Percentiles rank a stretch among this genome's conserved stretches.
phyloP scores from a whole-genome alignment of 2,113 vertebrate species.

The Hippocampus guttulatus region DNA sequence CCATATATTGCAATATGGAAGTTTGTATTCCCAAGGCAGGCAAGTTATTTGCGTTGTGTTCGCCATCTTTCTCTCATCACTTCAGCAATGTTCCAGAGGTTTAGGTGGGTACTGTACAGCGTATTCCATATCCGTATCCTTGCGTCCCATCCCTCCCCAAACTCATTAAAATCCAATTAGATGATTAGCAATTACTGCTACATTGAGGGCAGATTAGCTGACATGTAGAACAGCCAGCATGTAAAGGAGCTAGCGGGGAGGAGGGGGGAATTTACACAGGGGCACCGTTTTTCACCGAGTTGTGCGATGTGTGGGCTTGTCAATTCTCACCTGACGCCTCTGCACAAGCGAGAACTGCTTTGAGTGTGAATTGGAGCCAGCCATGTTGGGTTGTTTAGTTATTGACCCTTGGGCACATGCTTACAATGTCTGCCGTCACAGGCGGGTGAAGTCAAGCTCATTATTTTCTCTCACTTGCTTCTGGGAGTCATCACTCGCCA shows the following conservation, averaged over 20 bases:
- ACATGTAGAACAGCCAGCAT: slow-evolving; percentile 65
- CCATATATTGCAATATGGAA: slow-evolving; percentile 19
- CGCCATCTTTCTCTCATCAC: slow-evolving; percentile 14
- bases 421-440: slow-evolving; percentile 17
- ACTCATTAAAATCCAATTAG: slow-evolving; percentile 75
- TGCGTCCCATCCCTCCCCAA: slow-evolving; percentile 54
- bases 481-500: slow-evolving; percentile 11
- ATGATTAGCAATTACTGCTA: slow-evolving; percentile 71
- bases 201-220: slow-evolving; percentile 73
- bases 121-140: slow-evolving; percentile 19
- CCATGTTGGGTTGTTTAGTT: slow-evolving; percentile 26
- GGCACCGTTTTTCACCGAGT: slow-evolving; percentile 41
- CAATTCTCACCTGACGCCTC: slow-evolving; percentile 55
- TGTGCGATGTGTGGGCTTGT: slow-evolving; percentile 29
- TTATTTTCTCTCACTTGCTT: slow-evolving; percentile 15
- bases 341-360: slow-evolving; percentile 11
- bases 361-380: slow-evolving; percentile 49
- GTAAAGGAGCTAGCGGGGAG: slow-evolving; percentile 50
- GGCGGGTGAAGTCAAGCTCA: slow-evolving; percentile 11
- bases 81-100: slow-evolving; percentile 33
- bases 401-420: slow-evolving; percentile 19
- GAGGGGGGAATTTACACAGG: slow-evolving; percentile 42
- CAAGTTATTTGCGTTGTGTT: neutral
- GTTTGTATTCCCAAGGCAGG: neutral
- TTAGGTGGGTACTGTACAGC: slow-evolving; percentile 10